These are phyloP conservation scores for Drosophila melanosoma DNA, from an alignment of 2,888 invertebrate species.

Conservation along the genomic window DNA sequence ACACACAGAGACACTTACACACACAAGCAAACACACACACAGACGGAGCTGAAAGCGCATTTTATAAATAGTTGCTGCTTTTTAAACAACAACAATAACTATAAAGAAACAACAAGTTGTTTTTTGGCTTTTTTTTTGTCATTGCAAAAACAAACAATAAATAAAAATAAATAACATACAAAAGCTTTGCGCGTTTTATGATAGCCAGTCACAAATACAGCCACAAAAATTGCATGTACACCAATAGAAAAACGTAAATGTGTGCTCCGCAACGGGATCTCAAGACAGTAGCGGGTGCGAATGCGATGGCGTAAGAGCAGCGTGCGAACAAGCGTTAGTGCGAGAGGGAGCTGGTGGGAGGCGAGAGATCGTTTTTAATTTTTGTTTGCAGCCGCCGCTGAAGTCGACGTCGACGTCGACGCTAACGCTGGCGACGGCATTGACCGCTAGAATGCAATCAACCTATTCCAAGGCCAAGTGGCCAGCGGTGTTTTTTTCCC, in stretches of 20 bases:
- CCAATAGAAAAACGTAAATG: conserved; percentile 1
- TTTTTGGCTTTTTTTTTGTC: conserved; percentile 64
- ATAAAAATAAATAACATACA: conserved; percentile 42
- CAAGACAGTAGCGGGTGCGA: conserved; percentile 15
- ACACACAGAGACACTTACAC: conserved; percentile 25
- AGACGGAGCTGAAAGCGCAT: conserved; percentile 71
- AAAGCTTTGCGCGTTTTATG: conserved; percentile 36
- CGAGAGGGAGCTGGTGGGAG: conserved; percentile 27
- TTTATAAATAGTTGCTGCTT: conserved; percentile 76
- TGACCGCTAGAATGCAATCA: conserved; percentile 84
- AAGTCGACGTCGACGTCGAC: conserved; percentile 16
- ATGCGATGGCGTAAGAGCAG: conserved; percentile 10
- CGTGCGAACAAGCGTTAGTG: conserved; percentile 20
- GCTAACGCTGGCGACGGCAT: conserved; percentile 70
- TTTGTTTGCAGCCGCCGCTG: conserved; percentile 60
- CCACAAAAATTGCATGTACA: conserved; percentile 17
- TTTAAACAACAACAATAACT: conserved; percentile 10
- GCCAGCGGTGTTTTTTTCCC: conserved; percentile 61
- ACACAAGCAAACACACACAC: conserved; percentile 14
- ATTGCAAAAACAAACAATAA: conserved; percentile 66
- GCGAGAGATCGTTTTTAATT: conserved; percentile 68
- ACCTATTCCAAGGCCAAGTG: conserved; percentile 83
- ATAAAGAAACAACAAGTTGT: conserved; percentile 53
- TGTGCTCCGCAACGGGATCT: conserved; percentile 48
- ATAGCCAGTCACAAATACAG: conserved; percentile 25